Base-by-base conservation (phyloP, 30 jellyfish, hydroid and myxozoan species). In the Pseudorhiza aurosa region DNA sequence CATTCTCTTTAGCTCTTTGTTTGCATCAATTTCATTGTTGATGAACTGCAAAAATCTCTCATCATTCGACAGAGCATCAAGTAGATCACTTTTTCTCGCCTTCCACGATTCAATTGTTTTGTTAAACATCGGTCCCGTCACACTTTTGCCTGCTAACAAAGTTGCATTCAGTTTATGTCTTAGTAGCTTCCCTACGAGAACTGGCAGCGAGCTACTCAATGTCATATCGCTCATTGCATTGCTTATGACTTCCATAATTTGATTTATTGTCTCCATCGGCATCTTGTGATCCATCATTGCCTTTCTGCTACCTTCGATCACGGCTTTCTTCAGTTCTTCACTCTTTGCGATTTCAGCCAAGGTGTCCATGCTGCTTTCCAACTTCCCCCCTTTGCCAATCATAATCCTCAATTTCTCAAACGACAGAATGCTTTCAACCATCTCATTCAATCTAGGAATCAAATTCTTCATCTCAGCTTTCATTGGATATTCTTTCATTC, bases 381-480 rank as follows among this genome's bases (percentile, higher is more conserved):
- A 47, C 25, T 17, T 47, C 25, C 22, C 5, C 27, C n/a, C n/a
- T 17, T 8, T 15, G 12, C n/a, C 62, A 15, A 4, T 6, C 62
- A 47, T 47, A 3, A 47, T 4, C 22, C n/a, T 47, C 62, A 47
- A 47, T 47, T 17, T 47, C 6, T 47, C 62, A 47, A 47, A 47
- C n/a, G 62, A 3, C 22, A 47, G 22, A 6, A 17, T 5, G n/a
- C n/a, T 8, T 7, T 47, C 62, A 6, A 17, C 33, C 29, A 19
- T 9, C 49, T 26, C 56, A 72, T 73, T 29, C 21, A 7, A 30
- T 39, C 32, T 14, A 47, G 72, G 57, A 8, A 72, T 28, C 15
- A 72, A 28, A 22, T 73, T 58, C 85, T 72, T 72, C 44, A 72
- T 40, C 35, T 51, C 70, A 72, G 19, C 26, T 49, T 47, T 47